phyloP scores from a whole-genome alignment of 2,113 vertebrate genomes.

The Prochilodus magdalenae region DNA sequence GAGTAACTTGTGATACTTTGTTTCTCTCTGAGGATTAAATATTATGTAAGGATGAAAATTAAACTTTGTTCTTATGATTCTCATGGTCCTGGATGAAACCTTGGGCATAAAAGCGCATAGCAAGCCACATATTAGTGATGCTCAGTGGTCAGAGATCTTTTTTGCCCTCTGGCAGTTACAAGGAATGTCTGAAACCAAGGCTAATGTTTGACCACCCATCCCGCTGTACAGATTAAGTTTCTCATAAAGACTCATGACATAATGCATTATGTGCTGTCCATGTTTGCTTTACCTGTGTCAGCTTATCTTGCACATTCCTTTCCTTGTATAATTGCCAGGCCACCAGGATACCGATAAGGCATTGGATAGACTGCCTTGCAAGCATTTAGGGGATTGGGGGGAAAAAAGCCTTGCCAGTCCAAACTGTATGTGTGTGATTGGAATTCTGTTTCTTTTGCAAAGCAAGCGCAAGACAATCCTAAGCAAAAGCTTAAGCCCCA shows the following conservation, averaged over 20 bases:
- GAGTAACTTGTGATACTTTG: constrained; percentile 39
- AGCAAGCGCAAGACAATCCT: not conserved
- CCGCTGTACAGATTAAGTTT: constrained; percentile 65
- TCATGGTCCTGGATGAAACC: constrained; percentile 2
- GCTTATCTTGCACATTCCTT: constrained; percentile 62
- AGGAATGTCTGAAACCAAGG: constrained; percentile 65
- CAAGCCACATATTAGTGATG: not conserved
- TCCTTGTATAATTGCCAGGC: constrained; percentile 45
- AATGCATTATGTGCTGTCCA: constrained; percentile 43
- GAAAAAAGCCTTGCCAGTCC: not conserved
- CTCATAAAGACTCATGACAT: constrained; percentile 61
- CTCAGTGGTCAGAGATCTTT: not conserved
- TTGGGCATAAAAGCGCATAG: not conserved
- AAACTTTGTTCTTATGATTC: constrained; percentile 48
- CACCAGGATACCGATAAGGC: constrained; percentile 44
- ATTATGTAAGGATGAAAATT: constrained; percentile 54
- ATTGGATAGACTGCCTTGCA: constrained; percentile 13
- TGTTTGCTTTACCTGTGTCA: constrained; percentile 55
- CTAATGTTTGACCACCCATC: constrained; percentile 65
- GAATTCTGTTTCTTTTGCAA: not conserved
- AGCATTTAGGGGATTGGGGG: not conserved
- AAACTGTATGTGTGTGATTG: not conserved
- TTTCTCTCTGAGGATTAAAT: constrained; percentile 47
- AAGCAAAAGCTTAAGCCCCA: not conserved
- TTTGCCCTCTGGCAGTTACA: not conserved